Conservation (phyloP, 2,888 invertebrate species). For the Teleiodes luculella region DNA sequence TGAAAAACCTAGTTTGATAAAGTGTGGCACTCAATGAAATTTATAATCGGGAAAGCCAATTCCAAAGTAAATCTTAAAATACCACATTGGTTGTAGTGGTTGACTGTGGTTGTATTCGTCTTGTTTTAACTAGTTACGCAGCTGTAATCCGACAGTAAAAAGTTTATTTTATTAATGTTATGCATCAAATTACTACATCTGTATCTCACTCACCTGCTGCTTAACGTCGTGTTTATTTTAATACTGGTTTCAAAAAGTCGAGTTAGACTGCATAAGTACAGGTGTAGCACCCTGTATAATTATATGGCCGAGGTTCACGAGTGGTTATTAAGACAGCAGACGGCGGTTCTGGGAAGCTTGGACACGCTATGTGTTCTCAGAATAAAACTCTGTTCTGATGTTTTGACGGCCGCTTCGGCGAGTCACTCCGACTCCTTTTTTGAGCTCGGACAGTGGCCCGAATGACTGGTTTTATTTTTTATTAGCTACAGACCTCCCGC, state of each 20-base stretch:
- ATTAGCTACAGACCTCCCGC: conserved; percentile 15
- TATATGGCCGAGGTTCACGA: conserved; percentile 31
- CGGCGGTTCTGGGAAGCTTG: conserved; percentile 33
- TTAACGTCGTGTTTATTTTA: conserved; percentile 23
- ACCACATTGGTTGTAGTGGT: background rate
- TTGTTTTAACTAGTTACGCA: conserved; percentile 7
- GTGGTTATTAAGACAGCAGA: conserved; percentile 40
- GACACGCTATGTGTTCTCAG: conserved; percentile 40
- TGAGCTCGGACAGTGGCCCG: conserved; percentile 16
- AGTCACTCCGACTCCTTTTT: conserved; percentile 22
- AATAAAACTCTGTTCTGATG: conserved; percentile 42
- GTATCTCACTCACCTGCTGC: conserved; percentile 26
- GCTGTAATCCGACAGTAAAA: conserved; percentile 7
- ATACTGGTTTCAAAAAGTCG: conserved; percentile 15
- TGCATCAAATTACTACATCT: conserved; percentile 26
- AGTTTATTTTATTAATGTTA: conserved; percentile 22
- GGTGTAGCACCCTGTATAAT: conserved; percentile 24
- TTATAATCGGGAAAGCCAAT: too few species aligned
- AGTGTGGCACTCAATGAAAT: too few species aligned
- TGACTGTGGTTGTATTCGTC: too few species aligned
- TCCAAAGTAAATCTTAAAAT: background rate
- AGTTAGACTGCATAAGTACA: conserved; percentile 21
- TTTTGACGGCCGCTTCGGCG: conserved; percentile 38
- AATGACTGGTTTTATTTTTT: conserved; percentile 10
- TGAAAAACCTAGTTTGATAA: too few species aligned